Evolutionary conservation across 2,113 vertebrate genomes (phyloP).

Genomic region (Noctilio leporinus): DNA sequence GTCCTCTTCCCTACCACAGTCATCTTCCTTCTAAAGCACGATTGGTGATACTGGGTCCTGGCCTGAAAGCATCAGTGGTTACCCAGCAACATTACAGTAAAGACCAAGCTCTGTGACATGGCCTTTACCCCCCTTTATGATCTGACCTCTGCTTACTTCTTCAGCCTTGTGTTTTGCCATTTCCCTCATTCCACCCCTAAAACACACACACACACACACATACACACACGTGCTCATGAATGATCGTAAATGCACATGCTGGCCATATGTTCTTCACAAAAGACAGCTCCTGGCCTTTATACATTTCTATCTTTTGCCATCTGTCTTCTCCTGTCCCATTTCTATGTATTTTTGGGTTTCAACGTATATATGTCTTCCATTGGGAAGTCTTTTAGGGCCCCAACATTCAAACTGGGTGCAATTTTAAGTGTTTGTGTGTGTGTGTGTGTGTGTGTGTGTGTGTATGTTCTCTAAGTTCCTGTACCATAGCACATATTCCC

Average conservation of each 20-base stretch:
- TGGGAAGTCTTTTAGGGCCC: not conserved
- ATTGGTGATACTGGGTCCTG: not conserved
- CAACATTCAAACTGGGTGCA: not conserved
- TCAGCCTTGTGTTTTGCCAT: not conserved
- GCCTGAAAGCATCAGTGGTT: not conserved
- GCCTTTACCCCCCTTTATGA: not conserved
- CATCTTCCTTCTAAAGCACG: not conserved
- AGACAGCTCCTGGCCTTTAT: not conserved
- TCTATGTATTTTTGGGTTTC: not conserved
- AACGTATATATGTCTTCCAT: not conserved
- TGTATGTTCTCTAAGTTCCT: not conserved
- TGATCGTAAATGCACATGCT: not conserved
- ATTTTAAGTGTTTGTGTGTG: not conserved
- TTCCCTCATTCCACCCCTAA: not conserved
- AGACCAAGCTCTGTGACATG: not conserved
- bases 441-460: too few relatives aligned
- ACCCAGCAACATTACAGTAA: not conserved
- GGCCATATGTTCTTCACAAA: not conserved
- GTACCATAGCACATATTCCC: not conserved
- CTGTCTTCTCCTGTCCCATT: not conserved
- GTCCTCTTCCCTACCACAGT: not conserved
- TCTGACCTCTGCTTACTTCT: not conserved
- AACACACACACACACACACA: not conserved
- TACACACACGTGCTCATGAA: not conserved
- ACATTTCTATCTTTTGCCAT: not conserved